Evolutionary conservation across 2,888 invertebrate species (phyloP).

Genomic region (Lapara coniferarum): DNA sequence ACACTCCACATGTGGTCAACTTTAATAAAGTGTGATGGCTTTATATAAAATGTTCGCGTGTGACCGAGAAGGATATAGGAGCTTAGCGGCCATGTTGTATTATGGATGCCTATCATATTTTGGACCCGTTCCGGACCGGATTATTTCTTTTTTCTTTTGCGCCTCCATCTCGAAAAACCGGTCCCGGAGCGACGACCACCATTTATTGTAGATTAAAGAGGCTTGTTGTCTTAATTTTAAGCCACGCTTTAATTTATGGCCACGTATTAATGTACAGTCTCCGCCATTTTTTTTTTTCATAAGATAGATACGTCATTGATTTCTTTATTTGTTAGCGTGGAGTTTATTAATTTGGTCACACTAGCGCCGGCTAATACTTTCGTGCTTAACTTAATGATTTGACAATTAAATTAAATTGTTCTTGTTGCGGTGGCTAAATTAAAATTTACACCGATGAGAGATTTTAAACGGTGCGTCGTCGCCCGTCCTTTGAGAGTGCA

Average conservation of each 20-base stretch:
- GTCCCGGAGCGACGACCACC: constrained; percentile 79
- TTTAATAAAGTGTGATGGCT: constrained; percentile 77
- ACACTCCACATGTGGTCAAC: constrained; percentile 84
- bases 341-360: constrained; percentile 70
- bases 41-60: constrained; percentile 54
- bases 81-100: constrained; percentile 84
- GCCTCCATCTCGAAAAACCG: constrained; percentile 78
- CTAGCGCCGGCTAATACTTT: constrained; percentile 79
- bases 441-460: constrained; percentile 74
- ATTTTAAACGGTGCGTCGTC: constrained; percentile 62
- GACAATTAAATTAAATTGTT: constrained; percentile 83
- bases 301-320: constrained; percentile 74
- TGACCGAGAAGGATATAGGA: constrained; percentile 69
- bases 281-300: constrained; percentile 73
- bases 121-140: constrained; percentile 82
- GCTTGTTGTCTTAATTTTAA: constrained; percentile 85
- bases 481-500: constrained; percentile 36
- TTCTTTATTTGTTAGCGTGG: constrained; percentile 70
- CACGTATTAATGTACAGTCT: constrained; percentile 74
- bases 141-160: constrained; percentile 80
- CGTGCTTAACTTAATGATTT: constrained; percentile 83
- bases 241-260: constrained; percentile 81
- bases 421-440: constrained; percentile 80
- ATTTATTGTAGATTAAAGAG: constrained; percentile 85
- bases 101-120: constrained; percentile 84